These are phyloP conservation scores for Psilanteris sp. DNA, from an alignment of 1,140 invertebrate genomes.

Conservation along the genomic window DNA sequence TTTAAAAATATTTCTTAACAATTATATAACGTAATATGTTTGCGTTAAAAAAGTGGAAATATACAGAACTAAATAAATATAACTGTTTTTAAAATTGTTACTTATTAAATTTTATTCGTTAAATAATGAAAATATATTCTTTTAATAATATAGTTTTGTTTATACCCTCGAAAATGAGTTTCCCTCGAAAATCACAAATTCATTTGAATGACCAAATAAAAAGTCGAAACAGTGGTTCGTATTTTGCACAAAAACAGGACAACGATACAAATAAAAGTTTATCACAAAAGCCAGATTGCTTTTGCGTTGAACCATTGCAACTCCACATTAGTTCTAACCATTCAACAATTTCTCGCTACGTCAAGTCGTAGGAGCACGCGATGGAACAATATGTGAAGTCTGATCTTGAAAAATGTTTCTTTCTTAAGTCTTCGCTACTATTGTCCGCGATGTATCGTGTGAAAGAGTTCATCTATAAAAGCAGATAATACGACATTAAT, in stretches of 20 bases:
- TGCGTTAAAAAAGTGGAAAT: no score
- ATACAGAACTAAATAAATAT: no score
- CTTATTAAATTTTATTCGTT: no score
- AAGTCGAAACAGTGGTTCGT: background rate
- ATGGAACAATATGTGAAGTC: slow-evolving; percentile 67
- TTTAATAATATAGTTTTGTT: no score
- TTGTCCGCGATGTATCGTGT: slow-evolving; percentile 65
- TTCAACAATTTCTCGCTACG: slow-evolving; percentile 53
- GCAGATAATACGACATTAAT: slow-evolving; percentile 71
- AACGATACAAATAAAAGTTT: slow-evolving; percentile 31
- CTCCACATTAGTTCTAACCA: slow-evolving; percentile 39
- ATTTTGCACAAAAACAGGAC: slow-evolving; percentile 3
- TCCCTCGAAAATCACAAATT: no score
- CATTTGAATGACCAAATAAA: background rate
- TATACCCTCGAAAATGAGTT: no score
- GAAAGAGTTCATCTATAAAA: slow-evolving; percentile 62
- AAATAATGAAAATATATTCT: no score
- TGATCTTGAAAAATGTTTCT: slow-evolving; percentile 75
- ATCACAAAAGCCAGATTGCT: slow-evolving; percentile 43
- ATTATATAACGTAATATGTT: no score
- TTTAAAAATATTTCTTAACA: no score
- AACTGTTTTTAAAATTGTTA: no score
- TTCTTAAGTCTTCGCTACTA: slow-evolving; percentile 61
- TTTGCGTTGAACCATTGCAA: slow-evolving; percentile 35
- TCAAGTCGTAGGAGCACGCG: slow-evolving; percentile 51